Evolutionary conservation across 2,888 invertebrate species (phyloP).

Genomic region (Melikaiella ostensackeni): DNA sequence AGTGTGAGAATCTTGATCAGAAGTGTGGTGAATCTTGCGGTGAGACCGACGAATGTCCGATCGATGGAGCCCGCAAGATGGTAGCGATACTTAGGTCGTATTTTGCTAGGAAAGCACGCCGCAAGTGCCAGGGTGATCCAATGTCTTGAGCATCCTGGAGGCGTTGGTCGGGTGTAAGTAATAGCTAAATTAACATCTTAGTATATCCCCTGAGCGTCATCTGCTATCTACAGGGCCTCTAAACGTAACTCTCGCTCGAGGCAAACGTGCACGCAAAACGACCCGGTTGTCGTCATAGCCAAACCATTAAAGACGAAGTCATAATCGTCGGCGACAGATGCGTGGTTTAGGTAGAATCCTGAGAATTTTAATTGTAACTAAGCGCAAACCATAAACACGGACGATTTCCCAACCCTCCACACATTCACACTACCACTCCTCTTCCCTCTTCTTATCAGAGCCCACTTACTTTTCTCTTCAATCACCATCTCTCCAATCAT

Average conservation of each 20-base stretch:
- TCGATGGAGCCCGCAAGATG: background rate
- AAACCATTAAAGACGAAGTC: constrained; percentile 49
- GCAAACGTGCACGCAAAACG: constrained; percentile 54
- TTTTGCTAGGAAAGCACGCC: constrained; percentile 44
- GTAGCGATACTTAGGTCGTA: constrained; percentile 41
- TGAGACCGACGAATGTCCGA: background rate
- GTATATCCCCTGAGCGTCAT: constrained; percentile 74
- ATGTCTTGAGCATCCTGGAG: constrained; percentile 62
- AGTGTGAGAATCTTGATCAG: background rate
- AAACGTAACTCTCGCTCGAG: constrained; percentile 48
- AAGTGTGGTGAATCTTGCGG: background rate
- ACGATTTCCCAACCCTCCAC: background rate
- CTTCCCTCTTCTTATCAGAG: no score
- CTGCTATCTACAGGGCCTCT: constrained; percentile 70
- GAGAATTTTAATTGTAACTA: constrained; percentile 42
- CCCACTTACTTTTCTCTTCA: no score
- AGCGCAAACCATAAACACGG: background rate
- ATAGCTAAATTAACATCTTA: constrained; percentile 75
- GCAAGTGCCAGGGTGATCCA: constrained; percentile 52
- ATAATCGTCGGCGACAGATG: constrained; percentile 57
- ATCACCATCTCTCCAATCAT: no score
- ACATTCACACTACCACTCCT: no score
- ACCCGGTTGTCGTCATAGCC: constrained; percentile 43
- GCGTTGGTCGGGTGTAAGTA: constrained; percentile 69
- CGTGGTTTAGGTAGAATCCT: constrained; percentile 46